Evolutionary conservation across 2,797 vertebrate species (phyloP), one percentile per base, ranked within the genome.

Genomic region (Amblyopsis hoosieri): DNA sequence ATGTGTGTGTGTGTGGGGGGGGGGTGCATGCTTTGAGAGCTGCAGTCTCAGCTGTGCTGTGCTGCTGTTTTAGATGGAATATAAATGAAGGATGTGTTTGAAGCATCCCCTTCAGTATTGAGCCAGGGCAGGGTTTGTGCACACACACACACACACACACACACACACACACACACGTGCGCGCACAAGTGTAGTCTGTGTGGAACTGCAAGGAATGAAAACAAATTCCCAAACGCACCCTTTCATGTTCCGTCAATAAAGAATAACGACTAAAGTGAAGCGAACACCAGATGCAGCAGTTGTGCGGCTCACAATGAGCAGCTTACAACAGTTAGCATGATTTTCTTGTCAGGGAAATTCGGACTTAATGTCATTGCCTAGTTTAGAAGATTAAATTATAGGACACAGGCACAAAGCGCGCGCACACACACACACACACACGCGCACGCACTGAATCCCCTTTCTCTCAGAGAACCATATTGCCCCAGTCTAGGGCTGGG

Each of bases 1-100:
- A 66, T 71, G 74, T 56, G 48, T 71, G 76, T 80, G 66, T 29
- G 31, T 4, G 31, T 4, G 31, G n/a, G 17, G 17, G 17, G 17
- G 2, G 17, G 19, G 19, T 19, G 17, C 17, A 2, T 19, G 19
- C 19, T 23, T 23, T 23, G 19, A 23, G 19, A 23, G 19, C 4
- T 4, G 33, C 69, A 67, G 82, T 80, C 84, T 81, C 71, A 78
- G 79, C 80, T 88, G 83, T 84, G 85, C 88, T 85, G 83, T 53
- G 80, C 75, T 69, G 62, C 85, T 85, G 79, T 57, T 83, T 87
- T 17, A 52, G 71, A 52, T 10, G 0, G 71, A 82, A 71, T 82
- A 83, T 84, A 89, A 84, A 88, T 82, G 77, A 72, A 78, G 60
- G 67, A 78, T 76, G 81, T 77, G 0, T 74, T 70, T 72, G 75